phyloP scores from a whole-genome alignment of 1,140 invertebrate genomes.

The Ceratina calcarata region DNA sequence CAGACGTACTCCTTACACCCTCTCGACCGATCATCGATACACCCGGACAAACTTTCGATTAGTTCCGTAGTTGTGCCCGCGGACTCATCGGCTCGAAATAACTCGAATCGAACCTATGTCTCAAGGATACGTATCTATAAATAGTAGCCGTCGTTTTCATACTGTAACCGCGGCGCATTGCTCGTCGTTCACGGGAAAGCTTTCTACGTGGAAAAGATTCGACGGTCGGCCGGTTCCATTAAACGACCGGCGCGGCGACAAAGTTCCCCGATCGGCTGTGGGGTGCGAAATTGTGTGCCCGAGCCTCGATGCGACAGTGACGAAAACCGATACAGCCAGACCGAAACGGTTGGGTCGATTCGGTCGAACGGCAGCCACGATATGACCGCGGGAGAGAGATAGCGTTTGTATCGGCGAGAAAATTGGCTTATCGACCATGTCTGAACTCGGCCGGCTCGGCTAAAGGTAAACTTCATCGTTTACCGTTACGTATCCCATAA shows the following conservation, averaged over 20 bases:
- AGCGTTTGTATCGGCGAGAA: constrained; percentile 52
- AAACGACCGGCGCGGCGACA: constrained; percentile 16
- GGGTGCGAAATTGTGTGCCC: constrained; percentile 14
- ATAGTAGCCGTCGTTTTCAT: constrained; percentile 6
- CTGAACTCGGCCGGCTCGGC: constrained; percentile 2
- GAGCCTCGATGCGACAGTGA: not conserved
- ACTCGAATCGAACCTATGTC: constrained; percentile 25
- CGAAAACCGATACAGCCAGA: constrained; percentile 31
- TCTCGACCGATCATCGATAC: not conserved
- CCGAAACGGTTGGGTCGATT: constrained; percentile 51
- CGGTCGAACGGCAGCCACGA: constrained; percentile 39
- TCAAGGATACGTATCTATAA: constrained; percentile 26
- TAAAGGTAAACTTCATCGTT: constrained; percentile 15
- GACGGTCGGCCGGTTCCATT: constrained; percentile 1
- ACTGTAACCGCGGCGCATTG: not conserved
- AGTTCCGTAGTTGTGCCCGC: constrained; percentile 9
- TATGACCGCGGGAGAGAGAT: constrained; percentile 39
- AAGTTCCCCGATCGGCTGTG: not conserved
- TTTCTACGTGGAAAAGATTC: not conserved
- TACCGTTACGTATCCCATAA: not conserved
- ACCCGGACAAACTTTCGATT: constrained; percentile 36
- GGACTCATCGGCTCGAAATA: constrained; percentile 35
- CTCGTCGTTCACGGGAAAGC: not conserved
- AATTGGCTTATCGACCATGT: constrained; percentile 60
- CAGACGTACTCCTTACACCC: too few relatives aligned